A percentile compares a stretch with the other conserved stretches of the same genome.
Evolutionary conservation across 2,113 vertebrate genomes (phyloP).

Genomic region (Pholis gunnellus): DNA sequence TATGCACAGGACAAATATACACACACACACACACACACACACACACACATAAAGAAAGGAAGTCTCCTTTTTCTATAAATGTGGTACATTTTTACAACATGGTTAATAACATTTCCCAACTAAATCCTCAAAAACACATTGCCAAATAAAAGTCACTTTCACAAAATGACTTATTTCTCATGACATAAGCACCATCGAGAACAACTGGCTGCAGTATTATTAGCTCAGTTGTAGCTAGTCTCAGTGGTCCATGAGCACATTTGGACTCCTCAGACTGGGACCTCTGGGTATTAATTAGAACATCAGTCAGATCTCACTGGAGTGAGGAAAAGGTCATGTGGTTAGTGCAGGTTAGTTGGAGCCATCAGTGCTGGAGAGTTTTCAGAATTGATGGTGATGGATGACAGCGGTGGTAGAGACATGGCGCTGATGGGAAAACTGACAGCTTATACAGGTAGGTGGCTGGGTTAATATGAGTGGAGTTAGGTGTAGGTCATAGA

Average conservation of each 20-base stretch:
- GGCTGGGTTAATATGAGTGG: constrained; percentile 16
- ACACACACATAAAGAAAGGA: too few relatives aligned
- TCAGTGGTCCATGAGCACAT: not conserved
- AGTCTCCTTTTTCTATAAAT: not conserved
- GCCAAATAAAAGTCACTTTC: not conserved
- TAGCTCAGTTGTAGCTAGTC: not conserved
- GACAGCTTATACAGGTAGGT: not conserved
- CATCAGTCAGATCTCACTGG: not conserved
- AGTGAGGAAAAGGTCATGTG: constrained; percentile 22
- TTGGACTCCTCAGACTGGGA: not conserved
- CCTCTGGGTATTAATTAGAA: constrained; percentile 47
- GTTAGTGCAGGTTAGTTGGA: constrained; percentile 30
- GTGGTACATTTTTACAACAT: not conserved
- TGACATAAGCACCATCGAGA: not conserved
- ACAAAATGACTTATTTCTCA: not conserved
- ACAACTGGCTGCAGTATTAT: not conserved
- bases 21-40: not conserved
- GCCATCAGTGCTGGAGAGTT: not conserved
- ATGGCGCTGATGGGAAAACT: constrained; percentile 5
- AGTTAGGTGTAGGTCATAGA: not conserved
- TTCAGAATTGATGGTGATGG: constrained; percentile 36
- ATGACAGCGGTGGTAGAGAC: constrained; percentile 9
- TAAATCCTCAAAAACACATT: not conserved
- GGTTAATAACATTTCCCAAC: not conserved
- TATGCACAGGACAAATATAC: not conserved